Evolutionary conservation across 2,888 invertebrate genomes (phyloP), one percentile per base, ranked within the genome.

Genomic region (Drosophila greeni): DNA sequence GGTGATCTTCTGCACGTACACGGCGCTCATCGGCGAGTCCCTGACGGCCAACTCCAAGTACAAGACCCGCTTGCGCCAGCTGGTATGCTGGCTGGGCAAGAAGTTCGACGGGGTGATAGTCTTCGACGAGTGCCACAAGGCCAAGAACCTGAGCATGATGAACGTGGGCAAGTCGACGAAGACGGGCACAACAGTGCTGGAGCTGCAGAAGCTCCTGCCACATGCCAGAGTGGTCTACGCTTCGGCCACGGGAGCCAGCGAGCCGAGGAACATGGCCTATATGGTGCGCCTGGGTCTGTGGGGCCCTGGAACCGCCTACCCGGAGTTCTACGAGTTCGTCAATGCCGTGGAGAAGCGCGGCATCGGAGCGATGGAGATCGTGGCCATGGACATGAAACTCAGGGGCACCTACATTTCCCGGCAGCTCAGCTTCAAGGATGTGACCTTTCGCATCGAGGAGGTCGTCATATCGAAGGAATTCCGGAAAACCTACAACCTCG

Each of bases 361-460:
- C 39, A 98, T 99, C 11, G 99, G 99, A 56, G 99, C 98, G 40
- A 99, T 99, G 99, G 99, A 99, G 90, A 95, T 99, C 59, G 98
- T 99, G 5, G 99, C 99, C 4, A 99, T 99, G 98, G 99, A 99
- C 89, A 98, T 99, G 98, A 99, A 99, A 88, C 91, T 99, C 18
- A 92, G 99, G 70, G 99, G 99, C 73, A 97, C 98, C 93, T 99
- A 99, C 90, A 98, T 99, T 79, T 99, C 99, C 6, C 91, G 99
- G 2, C 99, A 99, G 89, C 92, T 99, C 26, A 98, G 98, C 87
- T 99, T 99, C 90, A 95, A 98, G 87, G 99, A 99, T 16, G 99
- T 99, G 14, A 93, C 95, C 33, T 99, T 99, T 90, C 96, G 95
- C 90, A 97, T 99, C 70, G 97, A 99, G 88, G 98, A 99, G 90